Conservation (phyloP, 37 sponge, comb jelly and placozoan species). For the Dysidea cf. avara region DNA sequence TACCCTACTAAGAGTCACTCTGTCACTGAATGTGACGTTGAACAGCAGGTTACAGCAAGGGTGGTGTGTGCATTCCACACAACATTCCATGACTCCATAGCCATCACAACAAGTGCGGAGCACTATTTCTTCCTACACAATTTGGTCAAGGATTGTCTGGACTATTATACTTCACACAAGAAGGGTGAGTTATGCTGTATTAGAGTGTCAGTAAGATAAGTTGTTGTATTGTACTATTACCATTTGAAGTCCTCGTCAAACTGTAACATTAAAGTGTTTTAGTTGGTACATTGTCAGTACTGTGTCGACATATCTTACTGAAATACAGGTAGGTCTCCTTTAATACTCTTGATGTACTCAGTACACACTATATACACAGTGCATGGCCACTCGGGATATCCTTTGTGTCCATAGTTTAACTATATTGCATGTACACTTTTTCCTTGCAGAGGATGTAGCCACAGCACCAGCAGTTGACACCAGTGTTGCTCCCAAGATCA, state of each 20-base stretch:
- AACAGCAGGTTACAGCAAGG: slow-evolving; percentile 15
- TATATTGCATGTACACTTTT: not conserved
- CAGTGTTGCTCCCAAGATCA: not conserved
- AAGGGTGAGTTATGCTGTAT: not conserved
- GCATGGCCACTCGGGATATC: not conserved
- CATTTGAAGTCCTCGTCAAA: too few relatives aligned
- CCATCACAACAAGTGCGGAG: slow-evolving; percentile 83
- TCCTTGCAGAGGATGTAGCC: not conserved
- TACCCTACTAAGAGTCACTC: slow-evolving; percentile 38
- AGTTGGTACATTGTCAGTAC: too few relatives aligned
- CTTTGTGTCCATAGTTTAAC: not conserved
- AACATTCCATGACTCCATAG: slow-evolving; percentile 50
- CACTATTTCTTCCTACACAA: slow-evolving; percentile 94
- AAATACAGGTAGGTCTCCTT: too few relatives aligned
- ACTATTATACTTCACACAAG: slow-evolving; percentile 64
- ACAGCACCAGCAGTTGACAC: not conserved
- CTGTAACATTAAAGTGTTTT: too few relatives aligned
- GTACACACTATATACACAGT: not conserved
- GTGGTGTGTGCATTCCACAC: slow-evolving; percentile 79
- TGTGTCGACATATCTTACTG: too few relatives aligned
- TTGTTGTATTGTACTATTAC: too few relatives aligned
- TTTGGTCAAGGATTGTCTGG: slow-evolving; percentile 73
- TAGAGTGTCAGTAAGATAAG: not conserved
- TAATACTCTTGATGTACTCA: not conserved
- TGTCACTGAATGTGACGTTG: not conserved